These are phyloP conservation scores for Andrena dorsata DNA, from an alignment of 2,888 invertebrate genomes.

Conservation along the genomic window DNA sequence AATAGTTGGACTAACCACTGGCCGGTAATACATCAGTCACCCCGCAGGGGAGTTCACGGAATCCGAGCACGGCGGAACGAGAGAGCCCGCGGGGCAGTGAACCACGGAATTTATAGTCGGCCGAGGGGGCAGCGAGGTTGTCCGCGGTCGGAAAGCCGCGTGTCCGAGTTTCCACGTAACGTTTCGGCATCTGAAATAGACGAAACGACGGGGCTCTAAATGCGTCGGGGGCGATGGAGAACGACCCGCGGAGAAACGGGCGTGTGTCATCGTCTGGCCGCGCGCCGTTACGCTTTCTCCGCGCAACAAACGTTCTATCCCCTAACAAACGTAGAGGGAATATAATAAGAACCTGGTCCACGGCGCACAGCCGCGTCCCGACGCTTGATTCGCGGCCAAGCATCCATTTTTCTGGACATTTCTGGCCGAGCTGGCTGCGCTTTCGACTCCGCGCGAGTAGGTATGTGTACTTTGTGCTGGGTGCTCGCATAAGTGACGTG, in stretches of 20 bases:
- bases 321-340: slow-evolving; percentile 27
- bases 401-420: neutral
- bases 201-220: slow-evolving; percentile 73
- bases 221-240: slow-evolving; percentile 58
- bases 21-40: slow-evolving; percentile 19
- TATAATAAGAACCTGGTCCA: slow-evolving; percentile 9
- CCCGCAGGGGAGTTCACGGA: slow-evolving; percentile 16
- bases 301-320: slow-evolving; percentile 41
- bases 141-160: slow-evolving; percentile 1
- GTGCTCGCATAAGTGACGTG: neutral
- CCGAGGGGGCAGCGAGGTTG: neutral
- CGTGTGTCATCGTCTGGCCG: slow-evolving; percentile 79
- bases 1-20: slow-evolving; percentile 25
- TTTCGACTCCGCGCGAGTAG: neutral
- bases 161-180: slow-evolving; percentile 49
- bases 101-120: slow-evolving; percentile 55
- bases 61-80: slow-evolving; percentile 43
- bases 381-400: slow-evolving; percentile 24
- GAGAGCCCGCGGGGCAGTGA: slow-evolving; percentile 37
- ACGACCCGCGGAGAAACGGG: slow-evolving; percentile 15
- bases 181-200: slow-evolving; percentile 72
- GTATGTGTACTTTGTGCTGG: neutral
- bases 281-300: slow-evolving; percentile 64
- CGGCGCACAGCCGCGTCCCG: neutral
- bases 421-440: neutral